A percentile compares a stretch with the other conserved stretches of the same genome.
Conservation (phyloP, 2,888 invertebrate genomes). For the Trissoscelio sp. region DNA sequence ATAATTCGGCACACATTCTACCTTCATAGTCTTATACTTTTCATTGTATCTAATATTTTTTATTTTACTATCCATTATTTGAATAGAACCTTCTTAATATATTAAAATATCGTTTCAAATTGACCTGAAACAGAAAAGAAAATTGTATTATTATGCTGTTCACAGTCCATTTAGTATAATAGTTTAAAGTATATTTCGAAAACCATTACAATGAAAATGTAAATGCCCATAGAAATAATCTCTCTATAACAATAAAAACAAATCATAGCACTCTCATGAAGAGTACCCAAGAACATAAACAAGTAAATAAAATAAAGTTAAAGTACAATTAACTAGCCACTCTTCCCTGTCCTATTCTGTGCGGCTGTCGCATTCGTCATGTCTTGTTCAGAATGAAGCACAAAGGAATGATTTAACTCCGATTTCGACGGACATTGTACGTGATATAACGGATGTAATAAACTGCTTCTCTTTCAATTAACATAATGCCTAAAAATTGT, state of each 20-base stretch:
- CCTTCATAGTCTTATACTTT: too few species aligned
- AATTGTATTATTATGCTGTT: too few species aligned
- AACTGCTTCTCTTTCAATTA: neutral
- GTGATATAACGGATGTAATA: constrained; percentile 3
- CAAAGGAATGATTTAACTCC: constrained; percentile 23
- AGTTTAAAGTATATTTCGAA: too few species aligned
- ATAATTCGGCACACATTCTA: too few species aligned
- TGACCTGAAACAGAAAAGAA: too few species aligned
- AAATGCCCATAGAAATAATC: neutral
- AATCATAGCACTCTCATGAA: neutral
- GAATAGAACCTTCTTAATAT: too few species aligned
- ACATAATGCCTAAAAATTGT: neutral
- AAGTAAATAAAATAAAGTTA: neutral
- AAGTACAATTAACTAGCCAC: too few species aligned
- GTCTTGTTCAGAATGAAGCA: constrained; percentile 7
- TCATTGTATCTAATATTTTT: too few species aligned
- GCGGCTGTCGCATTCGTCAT: neutral
- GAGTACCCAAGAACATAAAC: neutral
- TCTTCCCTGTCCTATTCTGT: neutral
- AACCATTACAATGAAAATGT: too few species aligned
- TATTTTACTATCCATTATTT: too few species aligned
- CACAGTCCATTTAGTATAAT: too few species aligned
- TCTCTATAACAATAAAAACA: neutral
- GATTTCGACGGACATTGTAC: neutral
- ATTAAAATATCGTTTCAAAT: too few species aligned